These are phyloP conservation scores for Sycobia sp. DNA, from an alignment of 1,140 invertebrate species.

Conservation along the genomic window DNA sequence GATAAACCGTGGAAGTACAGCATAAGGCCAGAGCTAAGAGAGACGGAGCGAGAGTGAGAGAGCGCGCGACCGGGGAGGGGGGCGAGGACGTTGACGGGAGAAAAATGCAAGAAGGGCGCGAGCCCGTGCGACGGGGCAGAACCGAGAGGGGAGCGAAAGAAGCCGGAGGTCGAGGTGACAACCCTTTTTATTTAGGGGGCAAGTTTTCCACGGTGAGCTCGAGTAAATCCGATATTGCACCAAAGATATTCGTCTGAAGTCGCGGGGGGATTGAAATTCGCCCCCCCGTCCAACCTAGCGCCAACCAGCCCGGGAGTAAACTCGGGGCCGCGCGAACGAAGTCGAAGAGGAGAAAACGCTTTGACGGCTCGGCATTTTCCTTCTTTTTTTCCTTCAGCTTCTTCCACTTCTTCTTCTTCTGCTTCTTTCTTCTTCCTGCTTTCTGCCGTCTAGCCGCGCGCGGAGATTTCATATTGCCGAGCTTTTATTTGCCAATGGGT, in stretches of 20 bases:
- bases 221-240: conserved; percentile 60
- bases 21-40: conserved; percentile 13
- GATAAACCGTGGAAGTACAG: conserved; percentile 16
- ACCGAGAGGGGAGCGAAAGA: conserved; percentile 2
- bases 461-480: conserved; percentile 5
- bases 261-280: conserved; percentile 24
- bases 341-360: too few species aligned
- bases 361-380: conserved; percentile 3
- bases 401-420: too few species aligned
- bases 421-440: too few species aligned
- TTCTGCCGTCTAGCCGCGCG: neutral
- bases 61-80: conserved; percentile 28
- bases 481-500: conserved; percentile 13
- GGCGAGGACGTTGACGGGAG: neutral
- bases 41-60: conserved; percentile 15
- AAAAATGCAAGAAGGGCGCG: conserved; percentile 20
- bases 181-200: conserved; percentile 62
- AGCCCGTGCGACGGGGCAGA: conserved; percentile 8
- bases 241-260: conserved; percentile 27
- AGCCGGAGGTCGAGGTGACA: conserved; percentile 44
- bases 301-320: conserved; percentile 3
- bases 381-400: too few species aligned
- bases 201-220: conserved; percentile 47
- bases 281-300: too few species aligned
- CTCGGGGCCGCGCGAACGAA: neutral